Conservation (phyloP, 2,113 vertebrate species). For the Forbesichthys agassizii region DNA sequence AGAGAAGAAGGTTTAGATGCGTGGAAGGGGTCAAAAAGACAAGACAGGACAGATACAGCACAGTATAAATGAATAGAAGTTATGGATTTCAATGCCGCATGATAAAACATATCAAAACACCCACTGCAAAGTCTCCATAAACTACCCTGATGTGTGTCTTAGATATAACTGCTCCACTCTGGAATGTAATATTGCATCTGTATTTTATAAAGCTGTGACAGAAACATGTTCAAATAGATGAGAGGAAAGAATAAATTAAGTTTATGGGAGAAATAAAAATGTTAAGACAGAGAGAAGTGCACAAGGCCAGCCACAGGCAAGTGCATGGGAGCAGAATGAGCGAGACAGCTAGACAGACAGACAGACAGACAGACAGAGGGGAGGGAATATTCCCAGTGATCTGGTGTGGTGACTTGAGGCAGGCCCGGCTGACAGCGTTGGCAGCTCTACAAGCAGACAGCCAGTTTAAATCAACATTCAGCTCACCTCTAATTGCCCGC, state of each 20-base stretch:
- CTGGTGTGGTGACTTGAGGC: slow-evolving; percentile 8
- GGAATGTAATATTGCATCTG: too few species aligned
- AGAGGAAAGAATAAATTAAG: neutral
- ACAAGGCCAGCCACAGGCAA: slow-evolving; percentile 7
- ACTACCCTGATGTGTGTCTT: too few species aligned
- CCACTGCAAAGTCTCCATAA: too few species aligned
- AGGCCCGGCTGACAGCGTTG: slow-evolving; percentile 11
- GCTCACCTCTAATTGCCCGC: slow-evolving; percentile 27
- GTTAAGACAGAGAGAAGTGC: neutral
- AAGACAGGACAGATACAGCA: too few species aligned
- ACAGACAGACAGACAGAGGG: slow-evolving; percentile 1
- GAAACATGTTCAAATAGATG: too few species aligned
- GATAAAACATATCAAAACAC: too few species aligned
- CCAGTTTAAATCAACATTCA: slow-evolving; percentile 11
- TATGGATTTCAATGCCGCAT: too few species aligned
- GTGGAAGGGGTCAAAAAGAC: too few species aligned
- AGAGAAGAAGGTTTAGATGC: too few species aligned
- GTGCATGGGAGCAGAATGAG: neutral
- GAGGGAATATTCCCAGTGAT: slow-evolving; percentile 12
- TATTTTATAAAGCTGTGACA: too few species aligned
- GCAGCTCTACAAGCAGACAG: slow-evolving; percentile 14
- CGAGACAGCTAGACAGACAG: neutral
- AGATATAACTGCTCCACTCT: too few species aligned
- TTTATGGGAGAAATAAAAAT: neutral
- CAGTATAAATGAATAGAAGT: too few species aligned